These are phyloP conservation scores for Aspidoscelis tigris DNA, from an alignment of 2,113 vertebrate genomes.

Conservation along the genomic window DNA sequence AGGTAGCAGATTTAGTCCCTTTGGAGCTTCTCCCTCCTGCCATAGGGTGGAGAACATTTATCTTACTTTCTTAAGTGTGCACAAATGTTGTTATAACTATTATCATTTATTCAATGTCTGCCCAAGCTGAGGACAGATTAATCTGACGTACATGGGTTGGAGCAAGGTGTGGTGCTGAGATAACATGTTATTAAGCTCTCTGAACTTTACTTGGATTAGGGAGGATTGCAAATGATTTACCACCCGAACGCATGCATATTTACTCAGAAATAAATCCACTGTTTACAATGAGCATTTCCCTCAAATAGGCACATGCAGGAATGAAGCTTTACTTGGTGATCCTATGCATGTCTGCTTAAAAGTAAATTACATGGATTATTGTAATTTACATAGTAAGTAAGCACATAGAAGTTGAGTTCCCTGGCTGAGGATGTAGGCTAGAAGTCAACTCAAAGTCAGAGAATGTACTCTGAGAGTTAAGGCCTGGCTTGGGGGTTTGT, in stretches of 20 bases:
- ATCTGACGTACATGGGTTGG: background rate
- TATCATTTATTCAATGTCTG: background rate
- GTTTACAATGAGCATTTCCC: background rate
- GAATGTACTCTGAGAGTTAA: too few species aligned
- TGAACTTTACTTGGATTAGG: slow-evolving; percentile 9
- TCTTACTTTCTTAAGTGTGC: slow-evolving; percentile 7
- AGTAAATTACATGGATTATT: background rate
- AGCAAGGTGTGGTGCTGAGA: slow-evolving; percentile 29
- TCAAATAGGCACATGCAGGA: background rate
- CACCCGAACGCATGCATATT: slow-evolving; percentile 2
- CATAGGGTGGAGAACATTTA: slow-evolving; percentile 15
- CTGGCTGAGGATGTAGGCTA: too few species aligned
- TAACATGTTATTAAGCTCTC: slow-evolving; percentile 13
- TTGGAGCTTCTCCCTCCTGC: background rate
- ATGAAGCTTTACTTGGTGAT: background rate
- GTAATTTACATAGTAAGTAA: background rate
- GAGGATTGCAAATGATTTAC: background rate
- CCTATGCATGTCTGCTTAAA: background rate
- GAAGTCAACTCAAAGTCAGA: too few species aligned
- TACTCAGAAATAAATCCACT: slow-evolving; percentile 1
- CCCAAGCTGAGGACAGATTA: slow-evolving; percentile 11
- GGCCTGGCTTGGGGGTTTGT: too few species aligned
- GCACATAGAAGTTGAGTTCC: too few species aligned
- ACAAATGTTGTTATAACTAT: slow-evolving; percentile 14
- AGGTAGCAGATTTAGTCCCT: background rate